Conservation (phyloP, 2,797 vertebrate genomes). For the Adrianichthys oophorus region DNA sequence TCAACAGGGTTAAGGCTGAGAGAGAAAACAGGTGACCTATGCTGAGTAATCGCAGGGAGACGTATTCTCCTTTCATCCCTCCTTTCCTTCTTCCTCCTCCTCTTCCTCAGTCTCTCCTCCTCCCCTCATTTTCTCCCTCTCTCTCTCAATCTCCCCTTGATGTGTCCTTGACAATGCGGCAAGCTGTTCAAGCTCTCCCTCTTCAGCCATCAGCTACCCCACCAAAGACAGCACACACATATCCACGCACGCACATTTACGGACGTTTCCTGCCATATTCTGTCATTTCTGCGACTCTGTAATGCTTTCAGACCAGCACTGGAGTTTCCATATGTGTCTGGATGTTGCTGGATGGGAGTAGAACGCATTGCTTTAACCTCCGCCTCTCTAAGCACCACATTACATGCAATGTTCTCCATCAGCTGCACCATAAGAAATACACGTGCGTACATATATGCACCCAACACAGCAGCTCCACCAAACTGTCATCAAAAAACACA, state of each 20-base stretch:
- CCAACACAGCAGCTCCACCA: too few relatives aligned
- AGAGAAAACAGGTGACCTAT: conserved; percentile 63
- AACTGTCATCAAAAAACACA: too few relatives aligned
- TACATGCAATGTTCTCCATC: conserved; percentile 50
- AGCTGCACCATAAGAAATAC: conserved; percentile 27
- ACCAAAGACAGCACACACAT: conserved; percentile 17
- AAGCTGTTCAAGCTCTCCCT: conserved; percentile 77
- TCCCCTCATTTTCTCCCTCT: conserved; percentile 41
- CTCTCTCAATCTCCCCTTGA: conserved; percentile 81
- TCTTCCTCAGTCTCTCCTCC: conserved; percentile 52
- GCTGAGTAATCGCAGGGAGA: conserved; percentile 69
- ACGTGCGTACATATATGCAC: background rate
- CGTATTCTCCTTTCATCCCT: conserved; percentile 35
- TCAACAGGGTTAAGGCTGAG: conserved; percentile 54
- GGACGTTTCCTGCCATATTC: conserved; percentile 32
- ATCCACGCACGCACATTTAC: conserved; percentile 15
- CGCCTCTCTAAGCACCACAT: conserved; percentile 50
- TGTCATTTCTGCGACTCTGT: conserved; percentile 46
- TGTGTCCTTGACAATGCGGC: conserved; percentile 84
- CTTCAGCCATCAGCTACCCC: conserved; percentile 47
- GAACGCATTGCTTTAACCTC: conserved; percentile 31
- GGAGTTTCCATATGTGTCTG: conserved; percentile 38
- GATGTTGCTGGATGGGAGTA: conserved; percentile 8
- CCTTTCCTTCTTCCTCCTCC: conserved; percentile 31
- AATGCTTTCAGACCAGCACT: conserved; percentile 63